Percentiles rank a stretch among this genome's conserved stretches.
These are phyloP conservation scores for Drosophila gunungcola DNA, from an alignment of 1,140 invertebrate species.

Conservation along the genomic window DNA sequence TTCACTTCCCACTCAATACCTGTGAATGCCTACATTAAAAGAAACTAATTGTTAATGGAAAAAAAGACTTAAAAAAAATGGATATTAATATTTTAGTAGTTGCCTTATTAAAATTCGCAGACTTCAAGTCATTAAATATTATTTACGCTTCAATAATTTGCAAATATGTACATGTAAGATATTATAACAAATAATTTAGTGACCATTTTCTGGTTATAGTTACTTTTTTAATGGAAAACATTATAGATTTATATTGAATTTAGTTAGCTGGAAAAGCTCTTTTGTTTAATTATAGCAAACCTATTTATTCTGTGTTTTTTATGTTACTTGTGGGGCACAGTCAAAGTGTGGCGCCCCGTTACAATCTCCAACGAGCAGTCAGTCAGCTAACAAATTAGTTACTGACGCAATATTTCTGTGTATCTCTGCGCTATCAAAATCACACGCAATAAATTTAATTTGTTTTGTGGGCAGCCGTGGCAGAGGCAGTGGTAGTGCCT, in stretches of 20 bases:
- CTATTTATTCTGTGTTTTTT: constrained; percentile 6
- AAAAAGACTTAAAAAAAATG: neutral
- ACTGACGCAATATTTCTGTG: constrained; percentile 79
- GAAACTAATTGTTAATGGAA: neutral
- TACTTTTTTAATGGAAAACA: too few relatives aligned
- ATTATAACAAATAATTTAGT: too few relatives aligned
- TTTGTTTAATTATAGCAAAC: neutral
- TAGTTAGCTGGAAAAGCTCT: too few relatives aligned
- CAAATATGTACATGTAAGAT: too few relatives aligned
- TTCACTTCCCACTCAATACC: constrained; percentile 48
- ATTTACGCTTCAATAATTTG: too few relatives aligned
- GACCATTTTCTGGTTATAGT: too few relatives aligned
- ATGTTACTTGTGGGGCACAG: neutral
- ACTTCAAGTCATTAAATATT: too few relatives aligned
- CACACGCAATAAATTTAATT: constrained; percentile 82
- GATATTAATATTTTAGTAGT: neutral
- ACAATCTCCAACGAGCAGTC: constrained; percentile 38
- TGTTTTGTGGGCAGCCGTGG: constrained; percentile 36
- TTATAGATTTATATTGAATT: too few relatives aligned
- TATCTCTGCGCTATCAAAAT: constrained; percentile 76
- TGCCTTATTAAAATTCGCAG: too few relatives aligned
- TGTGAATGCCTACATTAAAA: constrained; percentile 11
- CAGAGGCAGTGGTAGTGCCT: constrained; percentile 5
- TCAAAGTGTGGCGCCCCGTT: constrained; percentile 29
- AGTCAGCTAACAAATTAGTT: constrained; percentile 74